phyloP scores from a whole-genome alignment of 2,888 invertebrate species.

The Lithophane semibrunnea region DNA sequence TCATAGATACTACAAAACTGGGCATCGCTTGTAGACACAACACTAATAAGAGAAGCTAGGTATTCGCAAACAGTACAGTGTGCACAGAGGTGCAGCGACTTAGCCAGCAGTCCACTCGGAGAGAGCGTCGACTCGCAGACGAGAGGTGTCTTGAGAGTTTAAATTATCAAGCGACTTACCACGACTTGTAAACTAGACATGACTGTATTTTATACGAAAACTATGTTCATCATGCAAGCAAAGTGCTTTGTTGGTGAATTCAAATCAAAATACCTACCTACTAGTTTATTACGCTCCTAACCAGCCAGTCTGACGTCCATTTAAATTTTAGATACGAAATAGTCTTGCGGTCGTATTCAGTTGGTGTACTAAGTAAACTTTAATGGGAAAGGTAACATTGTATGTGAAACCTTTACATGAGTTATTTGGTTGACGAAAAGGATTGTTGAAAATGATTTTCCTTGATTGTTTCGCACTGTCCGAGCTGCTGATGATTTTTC shows the following conservation, averaged over 20 bases:
- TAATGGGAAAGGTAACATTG: conserved; percentile 25
- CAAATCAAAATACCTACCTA: conserved; percentile 44
- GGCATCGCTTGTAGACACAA: conserved; percentile 9
- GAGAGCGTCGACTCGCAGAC: conserved; percentile 74
- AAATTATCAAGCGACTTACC: conserved; percentile 71
- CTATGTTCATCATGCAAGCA: conserved; percentile 46
- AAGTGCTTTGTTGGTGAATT: conserved; percentile 51
- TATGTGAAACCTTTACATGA: conserved; percentile 5
- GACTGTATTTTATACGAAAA: conserved; percentile 42
- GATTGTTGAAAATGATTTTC: background rate
- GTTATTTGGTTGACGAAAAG: conserved; percentile 1
- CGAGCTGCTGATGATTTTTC: background rate
- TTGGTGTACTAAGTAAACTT: conserved; percentile 20
- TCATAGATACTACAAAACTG: conserved; percentile 6
- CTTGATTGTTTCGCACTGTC: background rate
- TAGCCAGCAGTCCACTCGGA: conserved; percentile 34
- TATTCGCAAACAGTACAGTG: conserved; percentile 40
- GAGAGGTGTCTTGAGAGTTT: conserved; percentile 73
- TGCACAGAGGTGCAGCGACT: conserved; percentile 51
- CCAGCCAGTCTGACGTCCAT: conserved; percentile 47
- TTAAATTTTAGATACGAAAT: conserved; percentile 51
- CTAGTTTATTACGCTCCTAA: conserved; percentile 40
- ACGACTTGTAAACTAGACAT: conserved; percentile 58
- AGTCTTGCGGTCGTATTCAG: conserved; percentile 40
- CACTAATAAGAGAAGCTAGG: conserved; percentile 32